Conservation (phyloP, 2,797 vertebrate species). For the Austrolebias charrua region DNA sequence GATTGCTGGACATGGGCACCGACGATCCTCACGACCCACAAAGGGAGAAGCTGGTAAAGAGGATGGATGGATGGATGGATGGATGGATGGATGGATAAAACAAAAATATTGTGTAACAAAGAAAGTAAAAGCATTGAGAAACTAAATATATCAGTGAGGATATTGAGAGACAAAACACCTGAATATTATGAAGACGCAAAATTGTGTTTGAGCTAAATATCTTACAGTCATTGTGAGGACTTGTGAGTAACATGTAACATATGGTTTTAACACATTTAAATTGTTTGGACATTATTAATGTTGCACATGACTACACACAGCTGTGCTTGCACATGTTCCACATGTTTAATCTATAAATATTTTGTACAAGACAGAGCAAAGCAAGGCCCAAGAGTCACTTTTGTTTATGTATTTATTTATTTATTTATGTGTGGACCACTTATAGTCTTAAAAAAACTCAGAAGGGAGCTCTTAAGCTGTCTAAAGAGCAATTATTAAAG, state of each 20-base stretch:
- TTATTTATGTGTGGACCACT: too few species aligned
- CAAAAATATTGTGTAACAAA: slow-evolving; percentile 13
- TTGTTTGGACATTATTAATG: slow-evolving; percentile 4
- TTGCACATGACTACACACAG: slow-evolving; percentile 4
- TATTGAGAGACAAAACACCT: slow-evolving; percentile 34
- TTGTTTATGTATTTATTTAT: slow-evolving; percentile 13
- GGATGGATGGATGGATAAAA: background rate
- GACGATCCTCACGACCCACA: too few species aligned
- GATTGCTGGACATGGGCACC: too few species aligned
- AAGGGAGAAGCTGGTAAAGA: too few species aligned
- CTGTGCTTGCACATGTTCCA: slow-evolving; percentile 4
- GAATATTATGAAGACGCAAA: slow-evolving; percentile 39
- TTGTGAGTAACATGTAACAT: background rate
- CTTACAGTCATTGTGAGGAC: background rate
- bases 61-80: too few species aligned
- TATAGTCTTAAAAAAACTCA: slow-evolving; percentile 48
- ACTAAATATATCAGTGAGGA: background rate
- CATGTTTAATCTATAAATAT: background rate
- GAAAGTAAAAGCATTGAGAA: background rate
- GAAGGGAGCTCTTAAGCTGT: slow-evolving; percentile 39
- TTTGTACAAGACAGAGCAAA: slow-evolving; percentile 15
- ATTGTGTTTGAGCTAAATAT: slow-evolving; percentile 20
- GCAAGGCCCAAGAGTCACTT: slow-evolving; percentile 22
- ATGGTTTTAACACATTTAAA: slow-evolving; percentile 15
- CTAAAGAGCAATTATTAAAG: slow-evolving; percentile 43